phyloP scores from a whole-genome alignment of 2,797 vertebrate genomes.

The Falco peregrinus region DNA sequence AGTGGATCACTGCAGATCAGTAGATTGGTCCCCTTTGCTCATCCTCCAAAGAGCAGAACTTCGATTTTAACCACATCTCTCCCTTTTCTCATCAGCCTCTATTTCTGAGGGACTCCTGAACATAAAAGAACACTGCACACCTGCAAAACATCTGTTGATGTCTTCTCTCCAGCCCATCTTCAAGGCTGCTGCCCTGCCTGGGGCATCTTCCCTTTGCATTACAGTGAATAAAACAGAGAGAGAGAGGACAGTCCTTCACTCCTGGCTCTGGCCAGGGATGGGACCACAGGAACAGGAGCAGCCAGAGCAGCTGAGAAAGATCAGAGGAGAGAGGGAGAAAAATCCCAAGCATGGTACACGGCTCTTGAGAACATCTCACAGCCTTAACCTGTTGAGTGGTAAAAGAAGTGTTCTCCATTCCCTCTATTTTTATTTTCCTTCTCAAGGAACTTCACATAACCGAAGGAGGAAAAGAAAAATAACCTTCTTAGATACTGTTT shows the following conservation, averaged over 20 bases:
- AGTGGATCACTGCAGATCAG: neutral
- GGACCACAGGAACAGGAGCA: neutral
- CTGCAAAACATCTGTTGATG: neutral
- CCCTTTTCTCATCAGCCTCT: neutral
- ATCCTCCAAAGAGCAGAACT: neutral
- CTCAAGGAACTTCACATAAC: neutral
- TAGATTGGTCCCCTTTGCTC: neutral
- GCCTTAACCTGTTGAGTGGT: neutral
- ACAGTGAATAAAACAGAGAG: neutral
- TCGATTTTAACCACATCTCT: neutral
- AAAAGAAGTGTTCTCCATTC: neutral
- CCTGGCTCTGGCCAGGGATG: neutral
- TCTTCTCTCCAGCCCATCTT: neutral
- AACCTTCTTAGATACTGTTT: constrained; percentile 11
- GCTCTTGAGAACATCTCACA: neutral
- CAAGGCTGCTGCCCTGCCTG: neutral
- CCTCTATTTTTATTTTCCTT: constrained; percentile 12
- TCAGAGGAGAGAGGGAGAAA: neutral
- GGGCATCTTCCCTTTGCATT: neutral
- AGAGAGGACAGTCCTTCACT: neutral
- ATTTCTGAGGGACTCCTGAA: neutral
- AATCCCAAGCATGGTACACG: neutral
- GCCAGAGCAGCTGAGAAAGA: neutral
- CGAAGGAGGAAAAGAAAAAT: constrained; percentile 20
- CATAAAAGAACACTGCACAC: neutral